Evolutionary conservation across 2,888 invertebrate genomes (phyloP).

Genomic region (Cataglyphis altisquamis): DNA sequence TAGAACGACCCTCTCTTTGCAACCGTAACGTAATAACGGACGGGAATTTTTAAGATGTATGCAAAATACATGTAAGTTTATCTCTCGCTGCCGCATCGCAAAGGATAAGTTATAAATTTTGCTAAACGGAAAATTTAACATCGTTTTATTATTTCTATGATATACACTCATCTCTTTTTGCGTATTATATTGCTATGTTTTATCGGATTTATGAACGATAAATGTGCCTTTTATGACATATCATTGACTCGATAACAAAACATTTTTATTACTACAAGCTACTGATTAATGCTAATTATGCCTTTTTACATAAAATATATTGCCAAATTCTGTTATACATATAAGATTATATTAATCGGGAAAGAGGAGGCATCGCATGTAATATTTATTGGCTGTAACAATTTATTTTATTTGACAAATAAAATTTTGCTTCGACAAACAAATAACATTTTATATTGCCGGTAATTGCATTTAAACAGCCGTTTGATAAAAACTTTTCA

Average conservation of each 20-base stretch:
- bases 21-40: constrained; percentile 24
- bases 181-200: background rate
- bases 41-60: constrained; percentile 28
- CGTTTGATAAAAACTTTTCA: constrained; percentile 31
- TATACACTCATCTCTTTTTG: background rate
- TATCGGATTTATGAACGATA: background rate
- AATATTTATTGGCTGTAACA: background rate
- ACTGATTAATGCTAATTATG: constrained; percentile 21
- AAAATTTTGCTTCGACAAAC: constrained; percentile 37
- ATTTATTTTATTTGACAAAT: constrained; percentile 33
- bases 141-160: background rate
- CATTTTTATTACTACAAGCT: background rate
- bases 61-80: constrained; percentile 15
- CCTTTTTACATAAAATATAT: background rate
- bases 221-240: background rate
- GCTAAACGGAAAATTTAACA: constrained; percentile 7
- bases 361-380: background rate
- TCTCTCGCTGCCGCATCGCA: background rate
- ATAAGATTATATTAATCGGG: background rate
- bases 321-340: background rate
- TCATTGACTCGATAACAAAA: background rate
- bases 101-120: background rate
- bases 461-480: constrained; percentile 35
- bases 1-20: background rate
- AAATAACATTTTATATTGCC: constrained; percentile 23